Percentiles rank a stretch among this genome's conserved stretches.
These are phyloP conservation scores for Tigriopus japonicus DNA, from an alignment of 1,140 invertebrate genomes.

Conservation along the genomic window DNA sequence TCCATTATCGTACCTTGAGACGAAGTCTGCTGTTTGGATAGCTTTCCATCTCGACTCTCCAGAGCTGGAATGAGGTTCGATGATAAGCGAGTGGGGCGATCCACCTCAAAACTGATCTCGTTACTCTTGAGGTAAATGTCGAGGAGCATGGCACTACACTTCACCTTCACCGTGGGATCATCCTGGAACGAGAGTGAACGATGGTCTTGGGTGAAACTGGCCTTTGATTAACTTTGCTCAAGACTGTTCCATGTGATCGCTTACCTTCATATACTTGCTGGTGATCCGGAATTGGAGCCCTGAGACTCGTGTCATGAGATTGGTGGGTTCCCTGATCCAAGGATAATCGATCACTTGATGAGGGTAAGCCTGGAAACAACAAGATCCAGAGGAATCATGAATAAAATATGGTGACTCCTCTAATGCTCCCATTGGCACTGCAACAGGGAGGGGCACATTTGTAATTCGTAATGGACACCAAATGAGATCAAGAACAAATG, in stretches of 20 bases:
- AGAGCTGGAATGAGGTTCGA: background rate
- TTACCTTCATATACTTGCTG: background rate
- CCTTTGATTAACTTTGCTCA: background rate
- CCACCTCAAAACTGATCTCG: slow-evolving; percentile 11
- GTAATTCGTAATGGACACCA: no score
- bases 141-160: slow-evolving; percentile 8
- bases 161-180: background rate
- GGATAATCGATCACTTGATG: background rate
- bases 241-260: background rate
- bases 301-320: background rate
- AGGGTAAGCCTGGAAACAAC: background rate
- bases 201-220: no score
- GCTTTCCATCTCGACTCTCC: slow-evolving; percentile 5
- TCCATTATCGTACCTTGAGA: no score
- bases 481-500: no score
- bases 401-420: no score
- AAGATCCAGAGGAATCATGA: no score
- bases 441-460: no score
- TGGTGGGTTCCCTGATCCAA: background rate
- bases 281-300: background rate
- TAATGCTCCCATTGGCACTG: no score
- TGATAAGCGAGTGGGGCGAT: background rate
- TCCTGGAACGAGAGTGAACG: no score
- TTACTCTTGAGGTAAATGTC: slow-evolving; percentile 6
- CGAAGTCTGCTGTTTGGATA: background rate